Evolutionary conservation across 2,888 invertebrate genomes (phyloP), one percentile per base, ranked within the genome.

Genomic region (Plebejus melissa): DNA sequence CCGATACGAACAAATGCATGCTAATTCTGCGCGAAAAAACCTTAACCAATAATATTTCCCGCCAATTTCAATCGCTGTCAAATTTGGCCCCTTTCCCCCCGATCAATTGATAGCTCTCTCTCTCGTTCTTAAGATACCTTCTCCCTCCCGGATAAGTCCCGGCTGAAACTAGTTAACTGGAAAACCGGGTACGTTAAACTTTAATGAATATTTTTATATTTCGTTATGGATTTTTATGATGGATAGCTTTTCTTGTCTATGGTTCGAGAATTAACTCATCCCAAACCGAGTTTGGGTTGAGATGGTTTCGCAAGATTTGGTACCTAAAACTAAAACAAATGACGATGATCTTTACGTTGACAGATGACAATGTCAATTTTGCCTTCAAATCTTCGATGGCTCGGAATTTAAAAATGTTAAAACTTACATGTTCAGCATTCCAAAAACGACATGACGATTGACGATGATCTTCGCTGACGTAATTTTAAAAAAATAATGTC

Each of bases 41-140:
- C 82, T 84, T 86, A 84, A 88, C 89, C 89, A 89, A 90, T 90
- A 92, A 92, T 91, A 87, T 91, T 91, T 91, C 90, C 89, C 92
- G 92, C 91, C 93, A 93, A 93, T 93, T 93, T 91, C 90, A 91
- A 91, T 93, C 87, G 91, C 91, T 93, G 93, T 93, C 93, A 93
- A 93, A 93, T 93, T 93, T 90, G 90, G 91, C 81, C 83, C 85
- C 86, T 84, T 85, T 83, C 87, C 81, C 82, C 87, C 89, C 89
- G 93, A 93, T 93, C 93, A 93, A 93, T 93, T 93, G 91, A 91
- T 91, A 91, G 90, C 91, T 94, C 94, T 88, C 91, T 86, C 90
- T 86, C 90, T 94, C 91, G 88, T 86, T 86, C 94, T 89, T 90
- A 90, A 91, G 90, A 89, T 89, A 87, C 83, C 82, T 46, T 88